Percentiles rank a stretch among this genome's conserved stretches.
phyloP scores from a whole-genome alignment of 2,888 invertebrate genomes.

The Andrena bicolor region DNA sequence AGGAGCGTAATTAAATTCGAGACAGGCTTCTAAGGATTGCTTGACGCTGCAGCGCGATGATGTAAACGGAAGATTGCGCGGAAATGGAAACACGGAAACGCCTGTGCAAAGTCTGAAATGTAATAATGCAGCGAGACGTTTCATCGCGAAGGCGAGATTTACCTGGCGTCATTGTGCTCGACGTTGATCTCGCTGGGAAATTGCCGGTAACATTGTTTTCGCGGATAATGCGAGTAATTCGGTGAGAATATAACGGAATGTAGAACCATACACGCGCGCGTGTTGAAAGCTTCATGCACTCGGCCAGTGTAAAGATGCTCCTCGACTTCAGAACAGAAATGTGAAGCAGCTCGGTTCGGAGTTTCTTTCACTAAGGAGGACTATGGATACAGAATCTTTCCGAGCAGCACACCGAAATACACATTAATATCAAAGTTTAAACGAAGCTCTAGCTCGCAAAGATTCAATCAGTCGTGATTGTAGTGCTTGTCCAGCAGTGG shows the following conservation, averaged over 20 bases:
- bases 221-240: slow-evolving; percentile 39
- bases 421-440: background rate
- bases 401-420: too few relatives aligned
- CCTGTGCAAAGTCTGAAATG: slow-evolving; percentile 34
- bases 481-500: too few relatives aligned
- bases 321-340: background rate
- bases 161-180: slow-evolving; percentile 32
- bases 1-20: slow-evolving; percentile 38
- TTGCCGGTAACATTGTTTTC: slow-evolving; percentile 46
- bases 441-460: too few relatives aligned
- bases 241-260: slow-evolving; percentile 21
- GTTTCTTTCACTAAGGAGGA: background rate
- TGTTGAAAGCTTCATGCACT: background rate
- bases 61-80: slow-evolving; percentile 33
- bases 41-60: background rate
- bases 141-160: slow-evolving; percentile 30
- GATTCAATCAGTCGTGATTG: too few relatives aligned
- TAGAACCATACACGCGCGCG: background rate
- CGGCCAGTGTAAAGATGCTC: background rate
- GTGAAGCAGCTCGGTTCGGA: background rate
- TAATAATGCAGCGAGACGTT: slow-evolving; percentile 36
- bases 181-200: slow-evolving; percentile 44
- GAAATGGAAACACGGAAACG: slow-evolving; percentile 32
- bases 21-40: background rate
- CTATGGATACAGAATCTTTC: too few relatives aligned